Conservation (phyloP, 2,888 invertebrate species). For the Cyrtodaria siliqua region DNA sequence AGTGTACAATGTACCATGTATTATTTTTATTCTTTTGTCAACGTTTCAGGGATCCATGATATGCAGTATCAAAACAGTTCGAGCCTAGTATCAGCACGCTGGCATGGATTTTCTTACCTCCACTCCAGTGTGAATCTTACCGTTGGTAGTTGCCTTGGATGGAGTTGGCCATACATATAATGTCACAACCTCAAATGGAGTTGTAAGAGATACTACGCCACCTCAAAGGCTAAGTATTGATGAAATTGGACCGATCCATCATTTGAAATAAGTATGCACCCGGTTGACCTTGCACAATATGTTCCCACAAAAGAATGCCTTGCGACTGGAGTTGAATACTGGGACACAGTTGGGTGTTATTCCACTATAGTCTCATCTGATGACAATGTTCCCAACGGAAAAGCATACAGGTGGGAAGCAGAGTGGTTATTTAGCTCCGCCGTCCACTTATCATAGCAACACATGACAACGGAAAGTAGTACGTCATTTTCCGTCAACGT, state of each 20-base stretch:
- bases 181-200: conserved; percentile 66
- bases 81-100: conserved; percentile 6
- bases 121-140: conserved; percentile 24
- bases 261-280: background rate
- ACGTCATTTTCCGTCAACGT: no score
- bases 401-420: no score
- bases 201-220: conserved; percentile 62
- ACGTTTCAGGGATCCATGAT: conserved; percentile 15
- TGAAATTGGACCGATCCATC: conserved; percentile 35
- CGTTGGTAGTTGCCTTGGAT: conserved; percentile 60
- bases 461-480: no score
- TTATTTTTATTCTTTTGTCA: background rate
- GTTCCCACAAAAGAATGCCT: no score
- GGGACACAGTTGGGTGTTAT: background rate
- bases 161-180: conserved; percentile 56
- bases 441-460: no score
- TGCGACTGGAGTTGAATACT: no score
- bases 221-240: conserved; percentile 44
- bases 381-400: conserved; percentile 31
- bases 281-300: background rate
- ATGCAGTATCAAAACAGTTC: conserved; percentile 6
- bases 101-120: conserved; percentile 39
- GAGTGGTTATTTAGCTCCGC: no score
- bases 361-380: background rate
- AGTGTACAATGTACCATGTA: no score